Evolutionary conservation across 2,113 vertebrate species (phyloP).

Genomic region (Lophius piscatorius): DNA sequence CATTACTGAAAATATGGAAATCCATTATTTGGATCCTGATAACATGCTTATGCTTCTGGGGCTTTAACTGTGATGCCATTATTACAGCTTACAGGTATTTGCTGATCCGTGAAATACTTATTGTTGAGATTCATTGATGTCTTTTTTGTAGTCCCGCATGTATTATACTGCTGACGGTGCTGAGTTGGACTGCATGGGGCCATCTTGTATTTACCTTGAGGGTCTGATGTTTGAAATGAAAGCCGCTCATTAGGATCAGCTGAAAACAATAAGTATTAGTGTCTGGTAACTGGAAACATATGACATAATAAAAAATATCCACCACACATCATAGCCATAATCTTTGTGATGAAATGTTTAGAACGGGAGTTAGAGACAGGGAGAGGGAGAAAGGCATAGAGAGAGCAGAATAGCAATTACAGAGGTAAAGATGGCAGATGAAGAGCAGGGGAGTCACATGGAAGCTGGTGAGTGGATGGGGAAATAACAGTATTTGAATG

Average conservation of each 20-base stretch:
- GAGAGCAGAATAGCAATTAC: not conserved
- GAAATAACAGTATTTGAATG: slow-evolving; percentile 64
- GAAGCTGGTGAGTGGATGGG: slow-evolving; percentile 7
- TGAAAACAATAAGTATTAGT: slow-evolving; percentile 52
- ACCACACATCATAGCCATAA: too few relatives aligned
- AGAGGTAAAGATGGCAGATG: slow-evolving; percentile 24
- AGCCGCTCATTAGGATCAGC: slow-evolving; percentile 53
- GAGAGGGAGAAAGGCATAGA: too few relatives aligned
- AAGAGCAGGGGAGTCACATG: too few relatives aligned
- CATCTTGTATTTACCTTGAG: slow-evolving; percentile 54
- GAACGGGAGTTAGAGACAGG: too few relatives aligned
- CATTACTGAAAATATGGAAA: slow-evolving; percentile 64
- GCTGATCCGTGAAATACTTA: slow-evolving; percentile 12
- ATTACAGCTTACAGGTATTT: slow-evolving; percentile 10
- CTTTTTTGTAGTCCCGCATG: slow-evolving; percentile 12
- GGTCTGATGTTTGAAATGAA: slow-evolving; percentile 60
- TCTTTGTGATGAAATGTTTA: too few relatives aligned
- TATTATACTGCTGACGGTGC: slow-evolving; percentile 50
- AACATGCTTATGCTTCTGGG: slow-evolving; percentile 4
- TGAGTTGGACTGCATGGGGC: slow-evolving; percentile 25
- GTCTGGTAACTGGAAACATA: slow-evolving; percentile 23
- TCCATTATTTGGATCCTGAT: slow-evolving; percentile 51
- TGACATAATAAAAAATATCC: too few relatives aligned
- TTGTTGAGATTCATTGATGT: slow-evolving; percentile 23
- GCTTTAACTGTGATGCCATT: slow-evolving; percentile 18